Percentiles rank a stretch among this genome's conserved stretches.
These are phyloP conservation scores for Chauna torquata DNA, from an alignment of 2,113 vertebrate genomes.

Conservation along the genomic window DNA sequence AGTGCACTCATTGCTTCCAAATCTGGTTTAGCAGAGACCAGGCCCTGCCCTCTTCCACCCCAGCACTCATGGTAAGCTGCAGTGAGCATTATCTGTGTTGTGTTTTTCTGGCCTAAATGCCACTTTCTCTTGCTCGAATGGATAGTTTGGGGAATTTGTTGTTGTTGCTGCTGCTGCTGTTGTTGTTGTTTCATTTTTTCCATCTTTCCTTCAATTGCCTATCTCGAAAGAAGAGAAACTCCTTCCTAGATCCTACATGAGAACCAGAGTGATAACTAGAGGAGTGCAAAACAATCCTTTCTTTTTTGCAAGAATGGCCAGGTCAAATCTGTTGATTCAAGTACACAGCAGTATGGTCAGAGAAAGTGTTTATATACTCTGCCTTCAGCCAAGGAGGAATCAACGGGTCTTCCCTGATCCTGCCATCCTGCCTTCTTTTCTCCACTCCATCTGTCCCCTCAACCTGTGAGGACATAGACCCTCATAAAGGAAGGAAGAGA, in stretches of 20 bases:
- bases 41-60: neutral
- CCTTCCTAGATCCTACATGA: neutral
- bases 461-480: neutral
- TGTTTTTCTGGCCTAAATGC: neutral
- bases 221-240: neutral
- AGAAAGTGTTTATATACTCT: neutral
- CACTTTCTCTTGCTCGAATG: neutral
- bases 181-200: neutral
- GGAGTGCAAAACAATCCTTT: neutral
- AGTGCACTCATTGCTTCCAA: neutral
- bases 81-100: neutral
- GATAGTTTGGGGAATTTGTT: neutral
- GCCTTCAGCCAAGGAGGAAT: neutral
- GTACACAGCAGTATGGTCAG: neutral
- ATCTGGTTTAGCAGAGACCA: neutral
- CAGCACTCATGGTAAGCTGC: neutral
- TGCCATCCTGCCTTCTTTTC: neutral
- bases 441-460: neutral
- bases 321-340: too few relatives aligned
- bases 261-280: neutral
- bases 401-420: neutral
- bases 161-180: neutral
- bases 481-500: neutral
- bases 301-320: neutral
- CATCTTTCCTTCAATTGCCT: neutral